Percentiles rank a stretch among this genome's conserved stretches.
These are phyloP conservation scores for Bothrops jararaca DNA, from an alignment of 2,113 vertebrate genomes.

Conservation along the genomic window DNA sequence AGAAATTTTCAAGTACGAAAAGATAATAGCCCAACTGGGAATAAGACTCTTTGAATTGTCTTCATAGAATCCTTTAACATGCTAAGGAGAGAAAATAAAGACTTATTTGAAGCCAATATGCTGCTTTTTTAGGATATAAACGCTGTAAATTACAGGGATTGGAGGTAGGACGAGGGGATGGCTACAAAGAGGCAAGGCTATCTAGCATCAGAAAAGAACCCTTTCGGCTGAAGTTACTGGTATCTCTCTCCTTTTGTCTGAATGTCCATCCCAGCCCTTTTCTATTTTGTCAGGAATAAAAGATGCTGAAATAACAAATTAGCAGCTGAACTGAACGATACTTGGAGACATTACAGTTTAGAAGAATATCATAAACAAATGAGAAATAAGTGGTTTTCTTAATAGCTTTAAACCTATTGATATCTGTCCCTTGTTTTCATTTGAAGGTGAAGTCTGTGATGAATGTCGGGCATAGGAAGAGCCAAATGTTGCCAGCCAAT, in stretches of 20 bases:
- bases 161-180: neutral
- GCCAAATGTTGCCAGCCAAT: slow-evolving; percentile 46
- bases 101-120: slow-evolving; percentile 15
- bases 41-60: neutral
- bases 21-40: neutral
- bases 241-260: neutral
- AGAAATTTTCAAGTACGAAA: neutral
- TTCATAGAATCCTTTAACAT: neutral
- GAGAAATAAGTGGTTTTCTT: slow-evolving; percentile 31
- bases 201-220: neutral
- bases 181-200: neutral
- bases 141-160: neutral
- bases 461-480: slow-evolving; percentile 58
- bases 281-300: neutral
- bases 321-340: neutral
- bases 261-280: neutral
- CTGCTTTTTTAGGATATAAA: slow-evolving; percentile 13
- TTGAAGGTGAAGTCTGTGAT: slow-evolving; percentile 54
- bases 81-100: neutral
- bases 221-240: neutral
- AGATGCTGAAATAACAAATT: neutral
- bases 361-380: neutral
- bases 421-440: slow-evolving; percentile 44
- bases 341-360: neutral
- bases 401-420: slow-evolving; percentile 47